Base-by-base conservation (phyloP, 2,113 vertebrate genomes). In the Oxygymnocypris stewartii region DNA sequence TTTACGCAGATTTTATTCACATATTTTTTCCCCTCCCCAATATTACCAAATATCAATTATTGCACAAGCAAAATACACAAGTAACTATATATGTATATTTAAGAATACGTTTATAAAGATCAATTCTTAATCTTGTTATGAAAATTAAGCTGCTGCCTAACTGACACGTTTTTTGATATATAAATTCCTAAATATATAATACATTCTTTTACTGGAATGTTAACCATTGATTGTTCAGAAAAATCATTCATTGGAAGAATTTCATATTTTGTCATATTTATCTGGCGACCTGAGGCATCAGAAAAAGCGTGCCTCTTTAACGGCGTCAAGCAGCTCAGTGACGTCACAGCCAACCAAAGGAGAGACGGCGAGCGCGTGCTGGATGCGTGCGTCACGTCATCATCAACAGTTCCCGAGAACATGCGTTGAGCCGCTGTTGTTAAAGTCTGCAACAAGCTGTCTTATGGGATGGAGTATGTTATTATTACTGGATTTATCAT, bases 321-420 rank as follows among this genome's bases (percentile, higher is more conserved):
- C 47, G 4, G 12, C 28, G 16, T 40, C 35, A 1, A 40, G 35
- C 20, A 35, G 47, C 4, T 20, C 28, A 10, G 12, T 79, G 54
- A 79, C 78, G 78, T 25, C 78, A 16, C 35, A 23, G 14, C 49
- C 49, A 11, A 3, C 49, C 76, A 35, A 18, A 6, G 76, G 49
- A 57, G 16, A 54, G 49, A 57, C 28, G 3, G 49, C 49, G 28
- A 31, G 71, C 81, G 79, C 87, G 81, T 78, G 51, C 35, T 71
- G 59, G 59, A 5, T 2, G 25, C 28, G 31, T 8, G 14, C 65
- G 0, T 25, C 20, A 79, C 35, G 59, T 77, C 78, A 81, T 77
- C 78, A 81, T 71, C 54, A 71, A 10, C 35, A 25, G 20, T 51
- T 78, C 57, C 59, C 71, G 37, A 85, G 81, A 35, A 82, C 78